Evolutionary conservation across 2,888 invertebrate species (phyloP), one percentile per base, ranked within the genome.

Genomic region (Dermolepida albohirtum): DNA sequence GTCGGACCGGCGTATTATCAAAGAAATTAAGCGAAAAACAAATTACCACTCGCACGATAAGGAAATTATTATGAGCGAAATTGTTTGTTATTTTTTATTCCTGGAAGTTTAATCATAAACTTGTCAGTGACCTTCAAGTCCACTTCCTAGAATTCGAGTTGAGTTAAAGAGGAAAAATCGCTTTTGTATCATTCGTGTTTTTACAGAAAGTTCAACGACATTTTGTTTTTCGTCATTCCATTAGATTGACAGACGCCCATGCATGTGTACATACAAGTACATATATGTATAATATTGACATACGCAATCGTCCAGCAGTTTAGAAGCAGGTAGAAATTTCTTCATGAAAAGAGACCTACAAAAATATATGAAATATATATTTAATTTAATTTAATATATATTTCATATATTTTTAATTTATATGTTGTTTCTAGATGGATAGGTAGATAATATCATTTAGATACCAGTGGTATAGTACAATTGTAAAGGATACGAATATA

Each of bases 21-120:
- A 62, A 62, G 59, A 62, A 47, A 62, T 47, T 47, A 34, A 49
- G 59, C 59, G 59, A 44, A 47, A 62, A 62, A 62, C 59, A 62
- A 62, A 62, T 62, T 62, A 62, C 59, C 39, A 44, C 34, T 34
- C 1, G 29, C 34, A 34, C 59, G 59, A 62, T 62, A 62, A 62
- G 59, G 47, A 62, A 34, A 62, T 62, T 62, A 62, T 16, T 62
- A 62, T 47, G 47, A 16, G 59, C 59, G 8, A 62, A 62, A 62
- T 62, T 62, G 59, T 62, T 62, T 62, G 59, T 62, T 34, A 47
- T 47, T 62, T 62, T 62, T 62, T 62, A 62, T 62, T 62, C 59
- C 16, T 62, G 39, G 59, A 62, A 62, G 59, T 47, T 62, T 47
- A 62, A 62, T 62, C 59, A 62, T 47, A 62, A 62, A 39, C 59